Evolutionary conservation across 1,140 invertebrate species (phyloP), one percentile per base, ranked within the genome.

Genomic region (Drosophila jambulina): DNA sequence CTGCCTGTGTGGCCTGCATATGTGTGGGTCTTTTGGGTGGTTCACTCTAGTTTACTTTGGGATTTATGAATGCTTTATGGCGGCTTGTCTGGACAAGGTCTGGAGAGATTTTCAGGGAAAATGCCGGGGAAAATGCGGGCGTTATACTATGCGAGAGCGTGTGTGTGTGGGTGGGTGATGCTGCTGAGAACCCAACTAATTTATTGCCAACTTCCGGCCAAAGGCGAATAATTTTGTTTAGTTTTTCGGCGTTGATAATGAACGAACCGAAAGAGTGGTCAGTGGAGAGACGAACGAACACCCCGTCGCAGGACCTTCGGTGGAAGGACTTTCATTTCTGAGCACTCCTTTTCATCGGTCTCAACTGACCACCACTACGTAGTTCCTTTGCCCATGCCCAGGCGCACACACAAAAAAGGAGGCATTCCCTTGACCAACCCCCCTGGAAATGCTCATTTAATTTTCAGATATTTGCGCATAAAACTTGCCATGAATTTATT

Each of bases 401-500:
- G n/a, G 12, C 17, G 8, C 27, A 32, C n/a, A 23, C 21, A 23
- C n/a, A 5, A 46, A 42, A 42, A 19, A 15, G 59, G 46, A 38
- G 40, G 56, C 53, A 56, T 56, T 61, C 43, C 56, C 59, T 48
- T 70, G 80, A 83, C 79, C 84, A 83, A 83, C 68, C 84, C 83
- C 83, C 60, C 75, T 77, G 61, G 38, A 78, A 79, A 64, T 83
- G 74, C 85, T 88, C 85, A 88, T 88, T 88, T 88, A 88, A 88
- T 88, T 88, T 88, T 88, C 80, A 83, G 80, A 88, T 88, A 88
- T 84, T 87, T 88, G 75, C 75, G 83, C 84, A 91, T 87, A 91
- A 86, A 91, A 91, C 88, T 91, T 91, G 85, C 83, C 72, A 84
- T 91, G 88, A 91, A 91, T 91, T 91, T 91, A 91, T 91, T 91